Evolutionary conservation across 2,113 vertebrate genomes (phyloP).

Genomic region (Ailuropoda melanoleuca): DNA sequence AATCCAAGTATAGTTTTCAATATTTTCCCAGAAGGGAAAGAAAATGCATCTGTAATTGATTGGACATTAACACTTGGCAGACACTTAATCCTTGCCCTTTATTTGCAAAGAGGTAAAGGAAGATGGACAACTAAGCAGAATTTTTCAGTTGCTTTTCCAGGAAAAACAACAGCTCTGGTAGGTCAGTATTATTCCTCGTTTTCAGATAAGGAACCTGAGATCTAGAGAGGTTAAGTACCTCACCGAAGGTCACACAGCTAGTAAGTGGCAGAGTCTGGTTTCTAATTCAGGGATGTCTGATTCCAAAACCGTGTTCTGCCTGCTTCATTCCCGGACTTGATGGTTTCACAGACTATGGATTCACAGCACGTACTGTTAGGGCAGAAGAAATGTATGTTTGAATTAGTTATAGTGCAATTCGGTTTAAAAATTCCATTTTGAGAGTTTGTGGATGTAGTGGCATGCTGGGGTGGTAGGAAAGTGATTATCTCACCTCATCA

Average conservation of each 20-base stretch:
- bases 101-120: slow-evolving; percentile 1
- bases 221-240: neutral
- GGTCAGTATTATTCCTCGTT: neutral
- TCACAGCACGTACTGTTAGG: neutral
- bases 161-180: neutral
- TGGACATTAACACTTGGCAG: neutral
- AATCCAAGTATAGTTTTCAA: neutral
- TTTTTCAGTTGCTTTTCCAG: slow-evolving; percentile 24
- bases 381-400: neutral
- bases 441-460: neutral
- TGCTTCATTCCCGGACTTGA: accelerated
- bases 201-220: slow-evolving; percentile 1
- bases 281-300: neutral
- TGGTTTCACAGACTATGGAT: neutral
- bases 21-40: neutral
- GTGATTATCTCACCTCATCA: neutral
- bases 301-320: neutral
- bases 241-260: neutral
- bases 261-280: neutral
- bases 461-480: neutral
- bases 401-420: neutral
- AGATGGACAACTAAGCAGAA: neutral
- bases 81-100: neutral
- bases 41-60: neutral
- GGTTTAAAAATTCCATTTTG: neutral